Evolutionary conservation across 1,140 invertebrate genomes (phyloP).

Genomic region (Hormaphis cornu): DNA sequence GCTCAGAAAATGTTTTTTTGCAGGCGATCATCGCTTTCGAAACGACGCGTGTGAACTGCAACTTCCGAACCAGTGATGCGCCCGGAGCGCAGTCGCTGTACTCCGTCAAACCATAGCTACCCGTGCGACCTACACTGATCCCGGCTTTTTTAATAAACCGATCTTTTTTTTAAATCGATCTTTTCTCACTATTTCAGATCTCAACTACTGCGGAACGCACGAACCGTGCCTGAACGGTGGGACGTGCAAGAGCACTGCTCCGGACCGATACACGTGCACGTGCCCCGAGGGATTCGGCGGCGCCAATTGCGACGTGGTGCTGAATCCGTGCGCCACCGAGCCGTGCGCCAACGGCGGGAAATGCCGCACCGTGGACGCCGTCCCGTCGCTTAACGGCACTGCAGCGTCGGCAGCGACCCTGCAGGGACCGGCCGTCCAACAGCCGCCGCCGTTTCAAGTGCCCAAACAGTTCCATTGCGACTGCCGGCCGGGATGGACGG

Average conservation of each 20-base stretch:
- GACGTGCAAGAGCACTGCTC: constrained; percentile 88
- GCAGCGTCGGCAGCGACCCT: constrained; percentile 45
- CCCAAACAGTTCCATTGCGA: constrained; percentile 56
- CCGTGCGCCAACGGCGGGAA: constrained; percentile 81
- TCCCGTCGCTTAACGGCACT: constrained; percentile 82
- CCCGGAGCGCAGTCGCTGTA: too few species aligned
- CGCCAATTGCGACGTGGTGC: constrained; percentile 78
- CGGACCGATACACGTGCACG: constrained; percentile 81
- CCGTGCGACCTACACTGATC: not conserved
- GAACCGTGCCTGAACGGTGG: constrained; percentile 91
- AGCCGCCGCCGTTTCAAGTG: constrained; percentile 36
- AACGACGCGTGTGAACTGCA: too few species aligned
- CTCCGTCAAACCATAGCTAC: too few species aligned
- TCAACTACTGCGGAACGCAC: constrained; percentile 96
- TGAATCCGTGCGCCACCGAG: constrained; percentile 80
- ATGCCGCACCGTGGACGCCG: constrained; percentile 71
- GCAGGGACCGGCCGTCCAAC: constrained; percentile 35
- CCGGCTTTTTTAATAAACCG: not conserved
- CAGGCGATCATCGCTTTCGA: too few species aligned
- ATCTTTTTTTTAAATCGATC: not conserved
- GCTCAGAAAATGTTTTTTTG: too few species aligned
- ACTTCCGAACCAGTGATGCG: too few species aligned
- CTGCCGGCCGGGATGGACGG: constrained; percentile 72
- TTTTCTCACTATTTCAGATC: constrained; percentile 53
- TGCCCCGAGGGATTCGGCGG: constrained; percentile 87